Percentiles rank a stretch among this genome's conserved stretches.
These are phyloP conservation scores for Cryptotermes secundus DNA, from an alignment of 1,140 invertebrate genomes.

Conservation along the genomic window DNA sequence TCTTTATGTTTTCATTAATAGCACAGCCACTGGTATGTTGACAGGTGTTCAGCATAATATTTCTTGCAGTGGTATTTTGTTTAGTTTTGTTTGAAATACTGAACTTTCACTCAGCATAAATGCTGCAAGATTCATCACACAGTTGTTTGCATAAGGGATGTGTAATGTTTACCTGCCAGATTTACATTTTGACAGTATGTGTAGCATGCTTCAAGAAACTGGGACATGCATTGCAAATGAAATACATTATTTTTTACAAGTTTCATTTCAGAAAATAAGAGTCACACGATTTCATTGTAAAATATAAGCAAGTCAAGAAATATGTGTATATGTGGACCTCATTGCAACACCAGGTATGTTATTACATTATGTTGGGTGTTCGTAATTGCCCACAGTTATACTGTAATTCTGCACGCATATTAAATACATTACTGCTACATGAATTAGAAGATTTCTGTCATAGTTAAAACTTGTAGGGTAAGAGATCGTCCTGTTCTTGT, in stretches of 20 bases:
- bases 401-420: background rate
- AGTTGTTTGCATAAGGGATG: background rate
- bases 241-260: background rate
- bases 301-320: background rate
- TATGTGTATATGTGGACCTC: background rate
- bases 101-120: background rate
- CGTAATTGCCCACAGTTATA: background rate
- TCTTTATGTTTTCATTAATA: background rate
- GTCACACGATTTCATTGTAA: background rate
- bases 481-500: no score
- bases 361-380: background rate
- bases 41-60: no score
- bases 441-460: background rate
- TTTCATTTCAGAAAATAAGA: background rate
- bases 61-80: background rate
- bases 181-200: background rate
- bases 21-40: background rate
- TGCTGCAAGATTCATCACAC: background rate
- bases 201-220: background rate
- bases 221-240: background rate
- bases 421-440: conserved; percentile 7
- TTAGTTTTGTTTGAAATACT: background rate
- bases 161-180: background rate
- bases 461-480: no score
- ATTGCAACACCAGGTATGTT: background rate